Base-by-base conservation (phyloP, 2,888 invertebrate species). In the Orchestes rusci region DNA sequence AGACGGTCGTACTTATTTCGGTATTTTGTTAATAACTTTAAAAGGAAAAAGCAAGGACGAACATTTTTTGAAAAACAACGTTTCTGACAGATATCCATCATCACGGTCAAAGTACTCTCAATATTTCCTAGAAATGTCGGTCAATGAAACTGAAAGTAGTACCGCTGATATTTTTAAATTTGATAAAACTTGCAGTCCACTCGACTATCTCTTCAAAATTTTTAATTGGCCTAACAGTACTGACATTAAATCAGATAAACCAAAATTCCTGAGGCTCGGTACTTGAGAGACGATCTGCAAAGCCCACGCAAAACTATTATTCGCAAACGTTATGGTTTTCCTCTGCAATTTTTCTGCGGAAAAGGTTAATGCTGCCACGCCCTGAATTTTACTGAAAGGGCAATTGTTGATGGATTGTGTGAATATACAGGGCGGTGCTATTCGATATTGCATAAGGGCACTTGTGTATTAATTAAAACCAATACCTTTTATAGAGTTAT, bases 41-140 rank as follows among this genome's bases (percentile, higher is more conserved):
- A n/a, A n/a, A n/a, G n/a, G n/a, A n/a, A n/a, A n/a, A n/a, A n/a
- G n/a, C n/a, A n/a, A n/a, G n/a, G n/a, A n/a, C n/a, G n/a, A n/a
- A n/a, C n/a, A n/a, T n/a, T n/a, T n/a, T n/a, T n/a, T n/a, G n/a
- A n/a, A n/a, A n/a, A n/a, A n/a, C n/a, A n/a, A n/a, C n/a, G n/a
- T n/a, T n/a, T n/a, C n/a, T n/a, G n/a, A n/a, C n/a, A n/a, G n/a
- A n/a, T n/a, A n/a, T n/a, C n/a, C n/a, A n/a, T n/a, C n/a, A n/a
- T 50, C 50, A 50, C 50, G 50, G 43, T 45, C 45, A 50, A 41
- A 39, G 45, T 48, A 49, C 49, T 50, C 46, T 45, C 50, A 43
- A 45, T 43, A 12, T 20, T 19, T 20, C 28, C 32, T 42, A 20
- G 5, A 32, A 44, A 43, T 50, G 41, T 50, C 47, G 50, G 37